Conservation (phyloP, 2,113 vertebrate genomes). For the Pyrgilauda ruficollis region DNA sequence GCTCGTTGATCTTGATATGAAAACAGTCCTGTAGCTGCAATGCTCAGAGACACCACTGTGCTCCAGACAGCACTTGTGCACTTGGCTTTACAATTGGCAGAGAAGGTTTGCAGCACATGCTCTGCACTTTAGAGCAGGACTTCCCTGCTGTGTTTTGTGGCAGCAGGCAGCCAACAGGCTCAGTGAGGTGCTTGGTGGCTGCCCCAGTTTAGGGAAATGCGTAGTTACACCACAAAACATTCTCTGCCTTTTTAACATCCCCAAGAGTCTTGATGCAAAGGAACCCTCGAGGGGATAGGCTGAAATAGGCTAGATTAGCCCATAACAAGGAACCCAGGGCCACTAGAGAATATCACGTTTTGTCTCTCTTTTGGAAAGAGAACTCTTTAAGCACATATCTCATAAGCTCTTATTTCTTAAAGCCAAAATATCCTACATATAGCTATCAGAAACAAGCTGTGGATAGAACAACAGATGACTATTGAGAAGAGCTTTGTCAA, state of each 20-base stretch:
- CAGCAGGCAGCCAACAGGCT: neutral
- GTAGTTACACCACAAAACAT: neutral
- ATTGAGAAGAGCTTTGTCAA: neutral
- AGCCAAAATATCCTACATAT: neutral
- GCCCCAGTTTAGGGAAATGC: neutral
- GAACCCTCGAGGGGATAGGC: neutral
- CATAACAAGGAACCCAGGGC: neutral
- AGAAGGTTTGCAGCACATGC: neutral
- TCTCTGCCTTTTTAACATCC: neutral
- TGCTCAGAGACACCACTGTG: neutral
- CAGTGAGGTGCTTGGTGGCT: neutral
- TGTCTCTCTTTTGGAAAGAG: neutral
- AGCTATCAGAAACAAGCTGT: neutral
- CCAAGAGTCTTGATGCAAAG: neutral
- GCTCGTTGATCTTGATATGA: neutral
- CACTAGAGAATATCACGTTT: neutral
- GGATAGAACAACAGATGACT: neutral
- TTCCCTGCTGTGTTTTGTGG: fast-evolving
- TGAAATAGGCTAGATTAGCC: neutral
- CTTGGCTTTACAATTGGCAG: neutral
- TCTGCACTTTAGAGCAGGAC: neutral
- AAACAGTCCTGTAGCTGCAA: neutral
- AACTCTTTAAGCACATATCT: neutral
- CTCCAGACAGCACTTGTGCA: neutral
- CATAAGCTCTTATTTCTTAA: neutral